Evolutionary conservation across 2,113 vertebrate species (phyloP).

Genomic region (Zosterops japonicus): DNA sequence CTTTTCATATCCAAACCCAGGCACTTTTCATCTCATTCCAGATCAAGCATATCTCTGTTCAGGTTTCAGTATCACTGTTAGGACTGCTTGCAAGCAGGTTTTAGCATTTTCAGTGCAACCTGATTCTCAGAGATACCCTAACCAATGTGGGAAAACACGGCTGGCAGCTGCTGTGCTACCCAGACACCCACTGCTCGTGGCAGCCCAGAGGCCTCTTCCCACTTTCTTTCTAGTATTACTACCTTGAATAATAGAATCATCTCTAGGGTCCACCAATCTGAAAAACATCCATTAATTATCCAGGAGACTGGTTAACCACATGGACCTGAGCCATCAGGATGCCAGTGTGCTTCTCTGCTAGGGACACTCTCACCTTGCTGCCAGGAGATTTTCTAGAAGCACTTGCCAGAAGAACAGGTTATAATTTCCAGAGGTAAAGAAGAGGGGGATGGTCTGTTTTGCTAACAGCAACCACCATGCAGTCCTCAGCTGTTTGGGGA

Average conservation of each 20-base stretch:
- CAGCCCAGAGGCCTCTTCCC: neutral
- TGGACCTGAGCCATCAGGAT: neutral
- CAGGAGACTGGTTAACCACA: neutral
- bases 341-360: accelerated
- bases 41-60: neutral
- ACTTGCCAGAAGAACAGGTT: neutral
- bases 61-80: neutral
- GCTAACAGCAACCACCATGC: neutral
- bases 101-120: neutral
- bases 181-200: neutral
- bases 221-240: neutral
- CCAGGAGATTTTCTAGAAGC: neutral
- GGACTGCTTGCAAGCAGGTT: neutral
- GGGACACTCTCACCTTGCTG: neutral
- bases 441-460: neutral
- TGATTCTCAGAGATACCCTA: neutral
- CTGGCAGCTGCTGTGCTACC: neutral
- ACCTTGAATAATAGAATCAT: neutral
- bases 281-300: neutral
- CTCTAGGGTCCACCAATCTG: neutral
- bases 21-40: neutral
- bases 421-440: neutral
- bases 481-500: neutral
- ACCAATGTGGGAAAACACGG: accelerated
- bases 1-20: neutral